Evolutionary conservation across 92 coral and sea anemone genomes (phyloP).

Genomic region (Parazoanthus swiftii): DNA sequence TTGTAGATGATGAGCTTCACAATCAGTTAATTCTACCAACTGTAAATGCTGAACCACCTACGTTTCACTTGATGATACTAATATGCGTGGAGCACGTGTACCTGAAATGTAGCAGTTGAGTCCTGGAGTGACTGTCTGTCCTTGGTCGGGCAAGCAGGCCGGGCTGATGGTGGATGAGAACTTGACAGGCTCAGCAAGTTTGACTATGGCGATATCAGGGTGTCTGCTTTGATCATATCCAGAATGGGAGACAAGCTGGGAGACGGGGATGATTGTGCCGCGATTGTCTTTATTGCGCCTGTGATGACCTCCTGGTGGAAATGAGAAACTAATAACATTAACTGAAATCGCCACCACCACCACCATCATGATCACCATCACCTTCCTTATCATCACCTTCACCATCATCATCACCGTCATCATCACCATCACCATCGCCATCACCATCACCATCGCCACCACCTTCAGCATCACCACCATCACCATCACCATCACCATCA

Average conservation of each 20-base stretch:
- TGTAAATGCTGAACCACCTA: too few species aligned
- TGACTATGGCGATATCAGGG: constrained; percentile 26
- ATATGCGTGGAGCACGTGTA: neutral
- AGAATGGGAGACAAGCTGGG: neutral
- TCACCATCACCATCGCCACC: too few species aligned
- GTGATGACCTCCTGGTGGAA: constrained; percentile 31
- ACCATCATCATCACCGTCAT: too few species aligned
- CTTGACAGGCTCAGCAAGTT: constrained; percentile 25
- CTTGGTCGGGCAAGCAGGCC: constrained; percentile 29
- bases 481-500: too few species aligned
- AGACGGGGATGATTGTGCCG: constrained; percentile 24
- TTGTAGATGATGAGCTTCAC: too few species aligned
- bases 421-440: too few species aligned
- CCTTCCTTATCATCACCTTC: too few species aligned
- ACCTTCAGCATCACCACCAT: too few species aligned
- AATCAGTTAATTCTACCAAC: too few species aligned
- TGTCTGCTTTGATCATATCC: constrained; percentile 27
- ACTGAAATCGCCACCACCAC: too few species aligned
- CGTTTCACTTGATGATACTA: too few species aligned
- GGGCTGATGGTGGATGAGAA: constrained; percentile 28
- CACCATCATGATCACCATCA: too few species aligned
- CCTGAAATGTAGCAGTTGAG: constrained; percentile 42
- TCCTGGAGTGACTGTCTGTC: constrained; percentile 23
- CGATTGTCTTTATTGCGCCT: constrained; percentile 30
- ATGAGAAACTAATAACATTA: neutral